Percentiles rank a stretch among this genome's conserved stretches.
Evolutionary conservation across 2,113 vertebrate species (phyloP).

Genomic region (Leucopsar rothschildi): DNA sequence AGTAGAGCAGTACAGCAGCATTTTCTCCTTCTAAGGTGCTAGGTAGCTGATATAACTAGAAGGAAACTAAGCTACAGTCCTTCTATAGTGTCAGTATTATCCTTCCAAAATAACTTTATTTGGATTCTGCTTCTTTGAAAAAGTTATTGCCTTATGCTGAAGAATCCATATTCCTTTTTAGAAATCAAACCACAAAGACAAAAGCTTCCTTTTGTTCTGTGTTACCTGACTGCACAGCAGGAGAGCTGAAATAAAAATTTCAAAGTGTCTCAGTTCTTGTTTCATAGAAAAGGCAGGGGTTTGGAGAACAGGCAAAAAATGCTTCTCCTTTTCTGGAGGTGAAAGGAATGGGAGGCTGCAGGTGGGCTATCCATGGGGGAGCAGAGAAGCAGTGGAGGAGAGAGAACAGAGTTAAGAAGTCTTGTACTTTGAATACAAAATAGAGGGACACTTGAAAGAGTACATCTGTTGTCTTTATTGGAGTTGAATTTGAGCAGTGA

Average conservation of each 20-base stretch:
- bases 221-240: constrained; percentile 14
- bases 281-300: background rate
- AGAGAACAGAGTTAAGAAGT: background rate
- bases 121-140: background rate
- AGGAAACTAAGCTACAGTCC: background rate
- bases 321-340: background rate
- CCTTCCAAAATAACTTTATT: background rate
- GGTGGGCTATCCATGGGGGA: background rate
- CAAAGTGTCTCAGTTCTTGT: background rate
- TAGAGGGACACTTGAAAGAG: background rate
- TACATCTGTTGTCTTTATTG: background rate
- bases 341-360: constrained; percentile 20
- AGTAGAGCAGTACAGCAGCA: background rate
- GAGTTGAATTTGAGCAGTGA: background rate
- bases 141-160: background rate
- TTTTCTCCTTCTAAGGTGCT: background rate
- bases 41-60: background rate
- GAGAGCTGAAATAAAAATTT: constrained; percentile 28
- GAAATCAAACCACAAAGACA: constrained; percentile 23
- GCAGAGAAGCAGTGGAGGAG: background rate
- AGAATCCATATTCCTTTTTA: background rate
- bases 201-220: constrained; percentile 20
- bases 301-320: background rate
- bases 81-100: background rate
- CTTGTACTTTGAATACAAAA: background rate